These are phyloP conservation scores for Salvelinus fontinalis DNA, from an alignment of 2,113 vertebrate species.

Conservation along the genomic window DNA sequence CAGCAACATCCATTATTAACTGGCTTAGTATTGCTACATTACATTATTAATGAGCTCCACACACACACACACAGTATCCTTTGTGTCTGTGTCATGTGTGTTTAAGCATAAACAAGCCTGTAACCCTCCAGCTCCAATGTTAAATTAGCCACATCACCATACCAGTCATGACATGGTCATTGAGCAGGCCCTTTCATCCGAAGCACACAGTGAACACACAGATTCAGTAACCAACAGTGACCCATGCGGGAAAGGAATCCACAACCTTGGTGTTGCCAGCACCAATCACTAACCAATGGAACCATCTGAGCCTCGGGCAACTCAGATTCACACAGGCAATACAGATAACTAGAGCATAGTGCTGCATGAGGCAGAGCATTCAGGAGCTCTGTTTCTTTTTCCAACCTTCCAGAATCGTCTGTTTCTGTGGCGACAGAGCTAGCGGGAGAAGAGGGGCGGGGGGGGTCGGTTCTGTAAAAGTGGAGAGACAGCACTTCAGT, in stretches of 20 bases:
- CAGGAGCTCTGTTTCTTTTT: conserved; percentile 54
- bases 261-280: background rate
- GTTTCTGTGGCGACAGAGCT: conserved; percentile 72
- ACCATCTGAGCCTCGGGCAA: conserved; percentile 29
- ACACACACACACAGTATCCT: conserved; percentile 40
- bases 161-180: conserved; percentile 18
- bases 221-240: background rate
- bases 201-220: background rate
- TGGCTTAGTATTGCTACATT: conserved; percentile 53
- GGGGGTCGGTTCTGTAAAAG: conserved; percentile 45
- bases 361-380: conserved; percentile 67
- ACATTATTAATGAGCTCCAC: conserved; percentile 68
- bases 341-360: conserved; percentile 65
- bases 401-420: conserved; percentile 72
- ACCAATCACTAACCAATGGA: background rate
- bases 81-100: conserved; percentile 20
- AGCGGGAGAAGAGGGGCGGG: conserved; percentile 46
- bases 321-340: conserved; percentile 41
- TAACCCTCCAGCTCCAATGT: too few species aligned
- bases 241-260: background rate
- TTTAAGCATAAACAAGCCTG: background rate
- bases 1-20: conserved; percentile 69
- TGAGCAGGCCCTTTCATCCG: background rate
- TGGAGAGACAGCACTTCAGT: conserved; percentile 64
- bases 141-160: conserved; percentile 13